Evolutionary conservation across 2,113 vertebrate species (phyloP).

Genomic region (Salvelinus sp.): DNA sequence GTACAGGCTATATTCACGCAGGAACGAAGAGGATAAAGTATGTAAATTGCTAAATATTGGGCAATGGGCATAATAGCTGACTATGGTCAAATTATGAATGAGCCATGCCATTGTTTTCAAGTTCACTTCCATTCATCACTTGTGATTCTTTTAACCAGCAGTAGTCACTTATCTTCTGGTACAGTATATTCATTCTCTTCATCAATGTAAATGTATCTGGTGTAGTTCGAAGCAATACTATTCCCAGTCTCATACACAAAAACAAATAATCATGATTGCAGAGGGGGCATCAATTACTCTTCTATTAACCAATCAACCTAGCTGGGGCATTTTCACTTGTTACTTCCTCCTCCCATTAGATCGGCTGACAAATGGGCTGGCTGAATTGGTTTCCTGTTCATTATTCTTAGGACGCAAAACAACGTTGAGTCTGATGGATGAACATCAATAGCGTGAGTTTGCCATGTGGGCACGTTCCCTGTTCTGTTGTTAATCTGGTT

Average conservation of each 20-base stretch:
- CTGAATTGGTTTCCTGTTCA: constrained; percentile 32
- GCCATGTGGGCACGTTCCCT: constrained; percentile 33
- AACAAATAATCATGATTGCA: constrained; percentile 20
- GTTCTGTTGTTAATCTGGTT: constrained; percentile 44
- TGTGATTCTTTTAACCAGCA: constrained; percentile 30
- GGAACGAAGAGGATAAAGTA: too few relatives aligned
- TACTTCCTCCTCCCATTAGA: constrained; percentile 40
- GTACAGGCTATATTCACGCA: too few relatives aligned
- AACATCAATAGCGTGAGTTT: constrained; percentile 2
- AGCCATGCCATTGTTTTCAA: constrained; percentile 6
- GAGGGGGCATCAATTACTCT: too few relatives aligned
- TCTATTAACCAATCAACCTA: constrained; percentile 29
- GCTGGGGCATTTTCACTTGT: constrained; percentile 13
- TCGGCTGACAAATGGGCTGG: constrained; percentile 42
- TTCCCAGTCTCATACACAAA: constrained; percentile 24
- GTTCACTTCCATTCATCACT: constrained; percentile 20
- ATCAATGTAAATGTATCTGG: constrained; percentile 39
- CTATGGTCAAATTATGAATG: constrained; percentile 29
- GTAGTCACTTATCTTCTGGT: not conserved
- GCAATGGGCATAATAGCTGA: constrained; percentile 19
- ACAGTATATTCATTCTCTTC: constrained; percentile 29
- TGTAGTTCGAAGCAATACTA: constrained; percentile 38
- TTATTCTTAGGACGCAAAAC: constrained; percentile 26
- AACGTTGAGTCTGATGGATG: constrained; percentile 17
- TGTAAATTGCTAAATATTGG: constrained; percentile 4